Base-by-base conservation (phyloP, 2,113 vertebrate species). In the Ceyx margarethae region DNA sequence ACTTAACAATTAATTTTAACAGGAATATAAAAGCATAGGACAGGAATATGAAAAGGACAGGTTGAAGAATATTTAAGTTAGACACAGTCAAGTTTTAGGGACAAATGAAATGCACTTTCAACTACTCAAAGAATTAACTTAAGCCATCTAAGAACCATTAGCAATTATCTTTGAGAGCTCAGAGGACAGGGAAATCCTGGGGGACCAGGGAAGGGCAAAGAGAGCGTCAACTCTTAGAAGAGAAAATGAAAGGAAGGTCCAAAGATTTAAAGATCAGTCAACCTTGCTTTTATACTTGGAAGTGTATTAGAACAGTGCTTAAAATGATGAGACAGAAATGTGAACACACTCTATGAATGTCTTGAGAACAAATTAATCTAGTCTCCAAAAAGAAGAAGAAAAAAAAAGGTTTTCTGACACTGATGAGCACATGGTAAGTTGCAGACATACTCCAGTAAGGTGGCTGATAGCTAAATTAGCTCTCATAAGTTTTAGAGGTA, bases 51-150 rank as follows among this genome's bases (percentile, higher is more conserved):
- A 83, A 66, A 80, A 94, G 37, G 79, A 90, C 58, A 85, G 15
- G 51, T 22, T 87, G 76, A 91, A 91, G 82, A 92, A 80, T 81
- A 81, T 77, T 85, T 80, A 81, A 94, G 50, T 76, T 74, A 62
- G 50, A 67, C 23, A 31, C 16, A 72, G 43, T 40, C 6, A 33
- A 78, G 20, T 85, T 79, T 71, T 85, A 88, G 85, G 65, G 76
- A 91, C 76, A 92, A 78, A 91, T 85, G 73, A 87, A 95, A 91
- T 65, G 17, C 4, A 1, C 29, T 88, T 69, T 83, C n/a, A 89
- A 87, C 81, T 85, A 89, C 60, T 95, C 90, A 86, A 90, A 62
- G 84, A 95, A 96, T 95, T 96, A 95, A 85, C 68, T 71, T 66
- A 31, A 83, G 53, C 65, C 46, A 75, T 95, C 82, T 88, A 74